A percentile compares a stretch with the other conserved stretches of the same genome.
phyloP scores from a whole-genome alignment of 2,113 vertebrate species.

The Sialia sialis region DNA sequence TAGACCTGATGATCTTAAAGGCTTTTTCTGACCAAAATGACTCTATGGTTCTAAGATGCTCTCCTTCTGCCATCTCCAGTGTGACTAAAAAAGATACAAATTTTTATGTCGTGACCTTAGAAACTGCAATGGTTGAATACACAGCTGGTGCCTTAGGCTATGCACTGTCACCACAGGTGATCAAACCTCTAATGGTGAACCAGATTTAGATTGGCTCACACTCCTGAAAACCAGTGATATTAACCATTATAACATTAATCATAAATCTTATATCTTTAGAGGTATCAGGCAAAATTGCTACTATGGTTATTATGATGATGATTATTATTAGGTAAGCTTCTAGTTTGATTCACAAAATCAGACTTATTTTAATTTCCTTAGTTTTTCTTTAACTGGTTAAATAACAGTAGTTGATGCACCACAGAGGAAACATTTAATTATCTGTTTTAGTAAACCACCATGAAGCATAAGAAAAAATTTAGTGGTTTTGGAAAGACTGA shows the following conservation, averaged over 20 bases:
- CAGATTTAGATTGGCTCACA: background rate
- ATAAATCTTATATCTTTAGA: background rate
- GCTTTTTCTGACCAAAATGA: background rate
- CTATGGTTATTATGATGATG: background rate
- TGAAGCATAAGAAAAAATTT: background rate
- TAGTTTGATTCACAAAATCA: background rate
- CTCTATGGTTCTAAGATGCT: background rate
- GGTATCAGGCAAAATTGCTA: background rate
- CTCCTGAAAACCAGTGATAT: background rate
- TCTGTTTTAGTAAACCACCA: background rate
- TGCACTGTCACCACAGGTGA: background rate
- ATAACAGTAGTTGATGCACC: background rate
- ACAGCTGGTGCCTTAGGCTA: fast-evolving
- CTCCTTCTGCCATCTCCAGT: background rate
- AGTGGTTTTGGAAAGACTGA: background rate
- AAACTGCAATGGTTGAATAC: background rate
- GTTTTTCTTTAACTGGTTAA: background rate
- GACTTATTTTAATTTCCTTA: background rate
- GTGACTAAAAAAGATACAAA: background rate
- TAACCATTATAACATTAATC: background rate
- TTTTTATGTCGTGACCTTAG: fast-evolving
- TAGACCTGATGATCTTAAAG: background rate
- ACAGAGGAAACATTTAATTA: background rate
- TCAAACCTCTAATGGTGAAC: background rate
- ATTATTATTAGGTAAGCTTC: background rate